Base-by-base conservation (phyloP, 2,113 vertebrate genomes). In the Sialia sialis region DNA sequence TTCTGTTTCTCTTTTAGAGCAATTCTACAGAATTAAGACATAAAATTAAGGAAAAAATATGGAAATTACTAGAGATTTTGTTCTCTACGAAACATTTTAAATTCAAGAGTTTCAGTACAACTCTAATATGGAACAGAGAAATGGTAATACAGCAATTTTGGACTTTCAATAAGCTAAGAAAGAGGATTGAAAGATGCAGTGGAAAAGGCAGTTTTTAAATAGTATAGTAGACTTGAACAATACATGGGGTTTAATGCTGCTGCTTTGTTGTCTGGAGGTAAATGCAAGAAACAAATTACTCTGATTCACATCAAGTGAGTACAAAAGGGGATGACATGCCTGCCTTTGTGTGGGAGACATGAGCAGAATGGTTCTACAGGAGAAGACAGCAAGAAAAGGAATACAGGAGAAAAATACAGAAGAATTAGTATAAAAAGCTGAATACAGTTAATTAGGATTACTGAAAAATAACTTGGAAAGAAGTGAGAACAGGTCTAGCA, bases 201-300 rank as follows among this genome's bases (percentile, higher is more conserved):
- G 20, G 36, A 67, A 36, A 63, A 86, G 23, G 4, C n/a, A 63
- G n/a, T 63, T 89, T 81, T n/a, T 78, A 74, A 92, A 60, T 16
- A 69, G 14, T 51, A 4, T 15, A 19, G 69, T 58, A 77, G 38
- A n/a, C 46, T 77, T 66, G 17, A 89, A 77, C 39, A 89, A 80
- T 34, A 56, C 2, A 49, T 1, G 3, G 10, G 5, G 5, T 87
- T 89, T 81, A 81, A 83, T 85, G 38, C 43, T 92, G 63, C 39
- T 90, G 67, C 25, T 85, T 92, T 94, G n/a, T 66, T 78, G 60
- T 49, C 60, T 90, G 68, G 68, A 84, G 29, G 44, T 70, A 92
- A 76, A 78, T 36, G 70, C 48, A 67, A 43, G 69, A 81, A 92
- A 84, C 69, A 81, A 91, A 95, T 89, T 95, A 67, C 60, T 56